These are phyloP conservation scores for Meta bourneti DNA, from an alignment of 2,888 invertebrate species.

Conservation along the genomic window DNA sequence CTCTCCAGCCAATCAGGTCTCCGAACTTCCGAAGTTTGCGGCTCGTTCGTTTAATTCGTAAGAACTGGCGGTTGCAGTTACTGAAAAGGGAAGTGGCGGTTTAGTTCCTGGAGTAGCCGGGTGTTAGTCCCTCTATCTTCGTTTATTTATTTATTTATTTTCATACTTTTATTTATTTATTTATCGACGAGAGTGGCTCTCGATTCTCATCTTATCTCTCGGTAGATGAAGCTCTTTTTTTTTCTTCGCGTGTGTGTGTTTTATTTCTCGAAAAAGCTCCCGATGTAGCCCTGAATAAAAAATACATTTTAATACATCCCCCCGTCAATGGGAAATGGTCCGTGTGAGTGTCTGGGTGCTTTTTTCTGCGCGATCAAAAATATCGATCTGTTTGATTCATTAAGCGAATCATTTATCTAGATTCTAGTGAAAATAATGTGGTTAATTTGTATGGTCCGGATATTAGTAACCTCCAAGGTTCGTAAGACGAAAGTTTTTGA, in stretches of 20 bases:
- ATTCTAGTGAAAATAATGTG: too few species aligned
- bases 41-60: constrained; percentile 73
- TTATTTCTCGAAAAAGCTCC: neutral
- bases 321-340: neutral
- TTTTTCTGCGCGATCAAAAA: neutral
- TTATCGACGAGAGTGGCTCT: constrained; percentile 37
- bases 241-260: constrained; percentile 3
- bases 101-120: constrained; percentile 47
- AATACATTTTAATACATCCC: constrained; percentile 33
- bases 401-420: too few species aligned
- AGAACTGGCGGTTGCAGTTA: constrained; percentile 48
- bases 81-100: constrained; percentile 43
- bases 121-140: constrained; percentile 40
- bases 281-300: constrained; percentile 24
- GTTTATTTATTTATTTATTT: constrained; percentile 47
- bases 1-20: constrained; percentile 66
- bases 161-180: constrained; percentile 67
- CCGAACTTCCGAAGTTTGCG: constrained; percentile 55
- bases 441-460: too few species aligned
- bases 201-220: constrained; percentile 44
- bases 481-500: too few species aligned
- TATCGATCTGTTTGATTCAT: too few species aligned
- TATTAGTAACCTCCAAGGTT: too few species aligned
- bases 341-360: neutral
- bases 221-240: constrained; percentile 50